Evolutionary conservation across 2,888 invertebrate species (phyloP), one percentile per base, ranked within the genome.

Genomic region (Lepidochrysops patricia): DNA sequence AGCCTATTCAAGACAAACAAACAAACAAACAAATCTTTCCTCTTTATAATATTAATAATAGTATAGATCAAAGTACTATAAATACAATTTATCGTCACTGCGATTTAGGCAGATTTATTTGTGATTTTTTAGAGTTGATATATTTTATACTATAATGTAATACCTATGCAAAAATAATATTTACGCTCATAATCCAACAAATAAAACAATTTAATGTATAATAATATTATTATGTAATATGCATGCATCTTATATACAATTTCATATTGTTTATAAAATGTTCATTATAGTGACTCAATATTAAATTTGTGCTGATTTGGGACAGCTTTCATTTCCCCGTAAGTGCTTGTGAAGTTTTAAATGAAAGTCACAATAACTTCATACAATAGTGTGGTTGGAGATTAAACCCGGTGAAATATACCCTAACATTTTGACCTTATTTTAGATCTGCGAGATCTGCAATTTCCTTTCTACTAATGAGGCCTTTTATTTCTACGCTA

Each of bases 401-500:
- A 70, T 66, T 72, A 71, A 79, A 78, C 61, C 60, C 60, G 63
- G 61, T 61, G 62, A 73, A 78, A 78, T 73, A 74, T 75, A 77
- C 77, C 77, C 76, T 79, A 81, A 79, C 77, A 80, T 80, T 81
- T 80, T 82, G 84, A 83, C 86, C 85, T 83, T 84, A 85, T 87
- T 86, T 80, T 80, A 81, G 80, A 78, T 81, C 76, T 73, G 72
- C 72, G 74, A 78, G 79, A 84, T 79, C 79, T 83, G 86, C 85
- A 87, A 86, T 85, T 88, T 87, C 86, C 86, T 78, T 77, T 82
- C 80, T 83, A 76, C 84, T 87, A 87, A 87, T 85, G 87, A 87
- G 84, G 74, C 76, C 79, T 80, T 82, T 84, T 81, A 83, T 86
- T 79, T 76, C 71, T 74, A 76, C 73, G 72, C 71, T 72, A 72